Percentiles rank a stretch among this genome's conserved stretches.
phyloP scores from a whole-genome alignment of 2,797 vertebrate species.

The Delichon dasypus region DNA sequence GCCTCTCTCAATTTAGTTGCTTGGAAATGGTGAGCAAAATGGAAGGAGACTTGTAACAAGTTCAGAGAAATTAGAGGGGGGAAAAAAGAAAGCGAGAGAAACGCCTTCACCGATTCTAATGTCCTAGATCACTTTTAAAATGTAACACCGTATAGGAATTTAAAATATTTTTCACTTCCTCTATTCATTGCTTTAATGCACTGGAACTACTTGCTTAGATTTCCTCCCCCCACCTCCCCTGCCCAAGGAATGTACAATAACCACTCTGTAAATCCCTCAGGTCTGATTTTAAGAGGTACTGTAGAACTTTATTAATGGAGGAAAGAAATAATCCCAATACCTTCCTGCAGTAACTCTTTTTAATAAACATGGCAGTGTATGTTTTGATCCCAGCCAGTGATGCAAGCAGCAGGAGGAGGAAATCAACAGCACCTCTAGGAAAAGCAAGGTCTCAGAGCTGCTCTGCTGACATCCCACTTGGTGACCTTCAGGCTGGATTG shows the following conservation, averaged over 20 bases:
- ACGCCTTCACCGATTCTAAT: not conserved
- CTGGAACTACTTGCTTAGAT: constrained; percentile 41
- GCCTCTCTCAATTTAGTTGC: constrained; percentile 61
- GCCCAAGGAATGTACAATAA: constrained; percentile 54
- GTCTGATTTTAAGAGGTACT: constrained; percentile 54
- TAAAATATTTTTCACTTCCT: constrained; percentile 67
- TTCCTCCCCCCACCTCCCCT: not conserved
- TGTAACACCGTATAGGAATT: constrained; percentile 60
- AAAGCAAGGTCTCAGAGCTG: not conserved
- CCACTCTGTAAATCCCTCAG: constrained; percentile 60
- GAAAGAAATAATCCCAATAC: constrained; percentile 40
- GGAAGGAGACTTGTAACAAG: constrained; percentile 67
- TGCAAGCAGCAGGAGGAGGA: not conserved
- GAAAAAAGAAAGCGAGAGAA: not conserved
- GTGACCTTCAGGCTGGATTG: constrained; percentile 13
- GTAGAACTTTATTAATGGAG: constrained; percentile 17
- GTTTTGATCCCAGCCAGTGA: not conserved
- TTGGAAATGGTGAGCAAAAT: constrained; percentile 70
- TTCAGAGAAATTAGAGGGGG: constrained; percentile 60
- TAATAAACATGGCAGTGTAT: not conserved
- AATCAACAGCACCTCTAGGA: not conserved
- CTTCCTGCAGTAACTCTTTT: constrained; percentile 6
- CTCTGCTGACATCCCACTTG: not conserved
- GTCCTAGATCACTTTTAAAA: constrained; percentile 57
- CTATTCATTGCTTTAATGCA: constrained; percentile 63